phyloP scores from a whole-genome alignment of 2,113 vertebrate genomes.

The Pluvianellus socialis region DNA sequence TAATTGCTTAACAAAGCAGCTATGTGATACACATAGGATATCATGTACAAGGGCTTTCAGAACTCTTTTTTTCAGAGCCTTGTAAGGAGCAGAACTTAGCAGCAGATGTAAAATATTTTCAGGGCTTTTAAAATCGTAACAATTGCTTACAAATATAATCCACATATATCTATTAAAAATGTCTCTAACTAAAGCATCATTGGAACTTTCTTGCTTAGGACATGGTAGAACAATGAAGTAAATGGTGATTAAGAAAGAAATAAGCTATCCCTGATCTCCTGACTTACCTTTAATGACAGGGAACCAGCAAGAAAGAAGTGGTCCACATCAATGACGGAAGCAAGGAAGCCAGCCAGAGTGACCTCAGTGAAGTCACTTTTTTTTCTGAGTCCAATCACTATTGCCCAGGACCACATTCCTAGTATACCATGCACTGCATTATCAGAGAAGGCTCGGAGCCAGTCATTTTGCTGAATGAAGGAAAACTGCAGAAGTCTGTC shows the following conservation, averaged over 20 bases:
- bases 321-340: constrained; percentile 91
- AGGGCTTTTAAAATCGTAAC: background rate
- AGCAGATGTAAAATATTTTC: background rate
- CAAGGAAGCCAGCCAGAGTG: constrained; percentile 88
- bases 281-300: constrained; percentile 88
- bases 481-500: constrained; percentile 85
- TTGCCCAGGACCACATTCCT: constrained; percentile 95
- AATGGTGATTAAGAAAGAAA: background rate
- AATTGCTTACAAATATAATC: background rate
- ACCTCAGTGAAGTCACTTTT: constrained; percentile 90
- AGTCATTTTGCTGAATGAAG: constrained; percentile 85
- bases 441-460: constrained; percentile 88
- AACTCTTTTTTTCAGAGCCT: background rate
- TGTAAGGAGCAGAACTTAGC: background rate
- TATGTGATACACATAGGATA: background rate
- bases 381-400: constrained; percentile 89
- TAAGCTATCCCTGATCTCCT: background rate
- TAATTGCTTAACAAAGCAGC: background rate
- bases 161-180: background rate
- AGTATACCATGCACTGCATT: constrained; percentile 87
- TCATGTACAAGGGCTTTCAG: background rate
- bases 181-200: background rate
- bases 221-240: background rate
- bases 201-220: background rate
- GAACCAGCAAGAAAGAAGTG: constrained; percentile 92